A percentile compares a stretch with the other conserved stretches of the same genome.
phyloP scores from a whole-genome alignment of 1,140 invertebrate species.

The Coptotermes formosanus region DNA sequence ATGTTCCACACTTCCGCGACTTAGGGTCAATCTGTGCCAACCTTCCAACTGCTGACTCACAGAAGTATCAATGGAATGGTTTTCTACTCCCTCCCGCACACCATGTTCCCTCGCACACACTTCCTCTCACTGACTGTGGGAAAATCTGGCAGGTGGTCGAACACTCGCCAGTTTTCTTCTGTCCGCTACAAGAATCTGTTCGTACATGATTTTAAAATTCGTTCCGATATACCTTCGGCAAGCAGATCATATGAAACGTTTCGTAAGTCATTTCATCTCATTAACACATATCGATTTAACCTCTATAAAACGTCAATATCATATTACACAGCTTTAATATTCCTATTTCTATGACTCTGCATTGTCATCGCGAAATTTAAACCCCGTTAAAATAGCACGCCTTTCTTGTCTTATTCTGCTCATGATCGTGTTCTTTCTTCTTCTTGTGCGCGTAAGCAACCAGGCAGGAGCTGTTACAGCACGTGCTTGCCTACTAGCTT shows the following conservation, averaged over 20 bases:
- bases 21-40: conserved; percentile 16
- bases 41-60: conserved; percentile 21
- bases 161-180: conserved; percentile 41
- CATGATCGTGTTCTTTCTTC: background rate
- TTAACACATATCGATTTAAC: background rate
- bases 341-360: background rate
- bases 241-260: background rate
- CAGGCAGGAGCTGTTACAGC: background rate
- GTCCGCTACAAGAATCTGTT: background rate
- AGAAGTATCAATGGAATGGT: conserved; percentile 23
- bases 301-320: background rate
- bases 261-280: background rate
- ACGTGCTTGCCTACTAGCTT: background rate
- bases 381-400: background rate
- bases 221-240: background rate
- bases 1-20: background rate
- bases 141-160: conserved; percentile 37
- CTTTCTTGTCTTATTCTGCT: background rate
- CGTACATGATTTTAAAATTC: background rate
- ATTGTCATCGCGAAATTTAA: background rate
- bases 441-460: background rate
- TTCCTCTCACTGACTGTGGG: conserved; percentile 31
- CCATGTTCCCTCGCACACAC: background rate
- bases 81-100: conserved; percentile 27
- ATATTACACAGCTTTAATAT: background rate